phyloP scores from a whole-genome alignment of 2,797 vertebrate genomes.

The Garrulus glandarius region DNA sequence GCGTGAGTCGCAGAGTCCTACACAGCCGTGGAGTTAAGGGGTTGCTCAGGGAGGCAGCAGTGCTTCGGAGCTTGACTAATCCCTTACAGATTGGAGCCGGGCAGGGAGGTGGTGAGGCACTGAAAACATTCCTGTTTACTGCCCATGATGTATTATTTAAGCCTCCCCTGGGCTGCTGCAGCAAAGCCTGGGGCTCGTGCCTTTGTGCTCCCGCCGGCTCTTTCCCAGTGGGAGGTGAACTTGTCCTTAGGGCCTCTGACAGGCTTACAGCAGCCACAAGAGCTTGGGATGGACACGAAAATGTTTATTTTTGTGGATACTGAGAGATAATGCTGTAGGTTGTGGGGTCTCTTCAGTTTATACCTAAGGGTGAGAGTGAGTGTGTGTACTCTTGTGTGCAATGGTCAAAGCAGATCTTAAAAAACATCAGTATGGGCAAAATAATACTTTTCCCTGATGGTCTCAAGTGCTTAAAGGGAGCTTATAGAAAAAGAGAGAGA shows the following conservation, averaged over 20 bases:
- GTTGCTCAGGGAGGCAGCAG: not conserved
- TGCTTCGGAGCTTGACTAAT: slow-evolving; percentile 12
- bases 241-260: accelerated
- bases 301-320: accelerated
- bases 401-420: not conserved
- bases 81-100: not conserved
- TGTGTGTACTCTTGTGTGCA: accelerated
- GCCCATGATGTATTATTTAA: not conserved
- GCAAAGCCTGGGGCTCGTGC: not conserved
- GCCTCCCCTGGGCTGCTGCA: not conserved
- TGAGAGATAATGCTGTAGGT: not conserved
- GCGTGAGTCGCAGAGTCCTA: not conserved
- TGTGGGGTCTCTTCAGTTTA: not conserved
- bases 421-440: not conserved
- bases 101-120: not conserved
- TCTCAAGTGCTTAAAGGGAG: not conserved
- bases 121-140: not conserved
- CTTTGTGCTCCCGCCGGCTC: not conserved
- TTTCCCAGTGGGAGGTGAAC: not conserved
- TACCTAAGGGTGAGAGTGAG: not conserved
- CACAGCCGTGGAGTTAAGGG: not conserved
- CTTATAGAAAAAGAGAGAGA: not conserved
- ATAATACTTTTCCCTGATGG: not conserved
- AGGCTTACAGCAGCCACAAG: not conserved
- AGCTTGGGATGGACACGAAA: not conserved